Evolutionary conservation across 2,797 vertebrate species (phyloP), one percentile per base, ranked within the genome.

Genomic region (Syngnathus acus): DNA sequence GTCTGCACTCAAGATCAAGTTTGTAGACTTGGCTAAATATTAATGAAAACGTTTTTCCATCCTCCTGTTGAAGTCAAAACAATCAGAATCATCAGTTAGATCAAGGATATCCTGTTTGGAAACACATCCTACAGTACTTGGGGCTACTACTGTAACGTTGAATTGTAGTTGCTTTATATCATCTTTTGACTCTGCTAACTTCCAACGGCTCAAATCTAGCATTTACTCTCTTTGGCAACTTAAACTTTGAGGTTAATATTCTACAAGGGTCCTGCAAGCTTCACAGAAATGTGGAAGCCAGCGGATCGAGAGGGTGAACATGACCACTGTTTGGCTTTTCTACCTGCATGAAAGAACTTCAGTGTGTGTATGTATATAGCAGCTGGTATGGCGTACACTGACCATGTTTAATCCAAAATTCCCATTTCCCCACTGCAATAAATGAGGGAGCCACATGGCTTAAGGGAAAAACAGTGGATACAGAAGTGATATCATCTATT

Each of bases 321-420:
- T 51, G 7, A 42, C 65, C 26, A 63, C 66, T 65, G 39, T 59
- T 6, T 50, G 32, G 48, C 13, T 32, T 38, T 17, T 21, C 42
- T 71, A 74, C 66, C 71, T 86, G 73, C 62, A 83, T 84, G 79
- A 86, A 67, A 66, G 74, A 76, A 70, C 73, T 68, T 79, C 74
- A 85, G 65, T 57, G 43, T 62, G 43, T 69, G 75, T 70, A 65
- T 57, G 62, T 65, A 0, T 48, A 68, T 6, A 65, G 79, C 86
- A 83, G 83, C 84, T 87, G 82, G 78, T 81, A 59, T 65, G 71
- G 72, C 66, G 69, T 70, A 71, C 77, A 69, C 72, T 83, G 80
- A 83, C 80, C 73, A 77, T 83, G 76, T 81, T 80, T 79, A 82
- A 71, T 77, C 66, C 75, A 65, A 50, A 70, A 54, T 77, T 84